Evolutionary conservation across 2,888 invertebrate species (phyloP).

Genomic region (Neoscelio sp.): DNA sequence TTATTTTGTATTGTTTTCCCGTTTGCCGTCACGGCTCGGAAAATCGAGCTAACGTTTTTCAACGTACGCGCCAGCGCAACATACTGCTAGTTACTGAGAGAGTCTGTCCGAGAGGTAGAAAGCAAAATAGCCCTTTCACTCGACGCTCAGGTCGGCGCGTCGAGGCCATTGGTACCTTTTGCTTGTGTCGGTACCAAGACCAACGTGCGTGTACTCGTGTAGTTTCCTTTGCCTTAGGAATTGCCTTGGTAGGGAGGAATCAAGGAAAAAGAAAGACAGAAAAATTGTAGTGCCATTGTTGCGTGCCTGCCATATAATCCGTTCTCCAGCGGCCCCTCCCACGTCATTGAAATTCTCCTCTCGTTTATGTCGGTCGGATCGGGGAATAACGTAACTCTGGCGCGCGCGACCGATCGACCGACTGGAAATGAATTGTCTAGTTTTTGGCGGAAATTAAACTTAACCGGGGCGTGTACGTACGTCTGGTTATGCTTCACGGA

Average conservation of each 20-base stretch:
- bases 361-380: conserved; percentile 5
- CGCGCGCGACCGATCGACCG: too few species aligned
- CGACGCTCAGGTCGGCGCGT: conserved; percentile 68
- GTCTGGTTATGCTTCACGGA: too few species aligned
- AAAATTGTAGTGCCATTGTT: conserved; percentile 63
- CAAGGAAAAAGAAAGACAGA: conserved; percentile 61
- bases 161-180: conserved; percentile 67
- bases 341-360: conserved; percentile 59
- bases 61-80: conserved; percentile 61
- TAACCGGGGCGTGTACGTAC: too few species aligned
- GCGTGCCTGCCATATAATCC: conserved; percentile 47
- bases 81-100: conserved; percentile 67
- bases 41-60: conserved; percentile 44
- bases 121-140: conserved; percentile 83
- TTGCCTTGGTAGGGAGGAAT: conserved; percentile 51
- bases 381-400: too few species aligned
- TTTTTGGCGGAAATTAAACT: too few species aligned
- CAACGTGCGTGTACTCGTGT: conserved; percentile 9
- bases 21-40: not conserved
- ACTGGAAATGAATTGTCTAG: too few species aligned
- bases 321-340: conserved; percentile 62
- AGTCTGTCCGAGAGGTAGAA: conserved; percentile 76
- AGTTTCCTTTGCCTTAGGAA: conserved; percentile 36
- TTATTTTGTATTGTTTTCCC: not conserved
- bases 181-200: conserved; percentile 48